phyloP scores from a whole-genome alignment of 1,140 invertebrate genomes.

The Araneus ventricosus region DNA sequence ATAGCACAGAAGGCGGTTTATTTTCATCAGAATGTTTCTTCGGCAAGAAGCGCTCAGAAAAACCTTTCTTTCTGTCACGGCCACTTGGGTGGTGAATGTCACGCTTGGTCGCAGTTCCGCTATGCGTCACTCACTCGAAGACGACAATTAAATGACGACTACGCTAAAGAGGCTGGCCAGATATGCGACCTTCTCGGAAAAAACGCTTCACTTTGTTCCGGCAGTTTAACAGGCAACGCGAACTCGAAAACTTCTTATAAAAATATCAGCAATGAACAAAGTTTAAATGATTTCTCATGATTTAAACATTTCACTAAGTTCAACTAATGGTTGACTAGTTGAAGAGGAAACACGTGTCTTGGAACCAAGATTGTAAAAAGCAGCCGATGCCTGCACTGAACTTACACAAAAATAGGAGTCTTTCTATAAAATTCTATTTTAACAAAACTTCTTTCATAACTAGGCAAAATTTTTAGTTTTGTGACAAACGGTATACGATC shows the following conservation, averaged over 20 bases:
- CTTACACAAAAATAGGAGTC: too few relatives aligned
- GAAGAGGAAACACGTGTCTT: background rate
- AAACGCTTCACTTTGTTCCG: background rate
- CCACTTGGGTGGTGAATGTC: slow-evolving; percentile 1
- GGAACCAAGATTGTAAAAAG: background rate
- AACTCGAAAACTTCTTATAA: background rate
- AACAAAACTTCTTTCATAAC: too few relatives aligned
- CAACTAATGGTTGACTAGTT: background rate
- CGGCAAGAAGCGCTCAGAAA: background rate
- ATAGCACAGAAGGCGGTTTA: background rate
- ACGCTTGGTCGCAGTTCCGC: slow-evolving; percentile 57
- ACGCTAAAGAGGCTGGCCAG: background rate
- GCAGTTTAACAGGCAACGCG: background rate
- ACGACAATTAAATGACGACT: slow-evolving; percentile 30
- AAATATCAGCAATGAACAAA: background rate
- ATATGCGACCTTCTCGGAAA: background rate
- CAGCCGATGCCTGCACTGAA: too few relatives aligned
- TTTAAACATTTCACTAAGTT: background rate
- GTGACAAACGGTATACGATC: too few relatives aligned
- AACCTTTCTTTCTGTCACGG: slow-evolving; percentile 1
- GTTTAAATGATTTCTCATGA: background rate
- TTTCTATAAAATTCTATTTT: too few relatives aligned
- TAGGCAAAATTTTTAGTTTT: too few relatives aligned
- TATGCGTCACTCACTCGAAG: slow-evolving; percentile 38
- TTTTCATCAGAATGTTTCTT: background rate